Conservation (phyloP, 2,797 vertebrate genomes). For the Halcyon smyrnensis region DNA sequence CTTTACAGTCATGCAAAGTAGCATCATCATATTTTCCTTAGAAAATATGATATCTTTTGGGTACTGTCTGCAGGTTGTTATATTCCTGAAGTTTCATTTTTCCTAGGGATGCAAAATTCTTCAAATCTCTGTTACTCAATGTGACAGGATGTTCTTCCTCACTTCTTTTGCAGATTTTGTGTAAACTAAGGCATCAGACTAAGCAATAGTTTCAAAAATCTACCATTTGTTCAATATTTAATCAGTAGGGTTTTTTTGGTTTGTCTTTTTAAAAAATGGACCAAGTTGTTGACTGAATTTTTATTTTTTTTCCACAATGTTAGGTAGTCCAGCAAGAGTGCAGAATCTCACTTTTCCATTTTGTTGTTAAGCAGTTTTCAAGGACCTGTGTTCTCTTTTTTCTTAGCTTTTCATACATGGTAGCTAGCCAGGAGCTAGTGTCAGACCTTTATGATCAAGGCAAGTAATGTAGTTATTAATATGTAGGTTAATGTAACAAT, state of each 20-base stretch:
- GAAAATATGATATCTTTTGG: not conserved
- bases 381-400: not conserved
- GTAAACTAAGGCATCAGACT: not conserved
- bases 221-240: not conserved
- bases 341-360: not conserved
- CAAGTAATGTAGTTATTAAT: not conserved
- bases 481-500: not conserved
- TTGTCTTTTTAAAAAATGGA: not conserved
- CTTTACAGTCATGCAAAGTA: not conserved
- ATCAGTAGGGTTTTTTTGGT: rapidly evolving
- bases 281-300: not conserved
- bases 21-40: not conserved
- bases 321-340: not conserved
- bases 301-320: not conserved
- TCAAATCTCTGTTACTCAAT: not conserved
- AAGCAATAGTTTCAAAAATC: not conserved
- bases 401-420: not conserved
- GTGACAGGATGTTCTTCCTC: not conserved
- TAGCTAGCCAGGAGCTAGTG: not conserved
- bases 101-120: not conserved
- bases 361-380: not conserved
- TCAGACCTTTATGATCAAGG: not conserved
- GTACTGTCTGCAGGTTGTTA: not conserved
- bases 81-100: not conserved
- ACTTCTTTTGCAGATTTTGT: not conserved